phyloP scores from a whole-genome alignment of 1,140 invertebrate genomes.

The Oryzaephilus surinamensis region DNA sequence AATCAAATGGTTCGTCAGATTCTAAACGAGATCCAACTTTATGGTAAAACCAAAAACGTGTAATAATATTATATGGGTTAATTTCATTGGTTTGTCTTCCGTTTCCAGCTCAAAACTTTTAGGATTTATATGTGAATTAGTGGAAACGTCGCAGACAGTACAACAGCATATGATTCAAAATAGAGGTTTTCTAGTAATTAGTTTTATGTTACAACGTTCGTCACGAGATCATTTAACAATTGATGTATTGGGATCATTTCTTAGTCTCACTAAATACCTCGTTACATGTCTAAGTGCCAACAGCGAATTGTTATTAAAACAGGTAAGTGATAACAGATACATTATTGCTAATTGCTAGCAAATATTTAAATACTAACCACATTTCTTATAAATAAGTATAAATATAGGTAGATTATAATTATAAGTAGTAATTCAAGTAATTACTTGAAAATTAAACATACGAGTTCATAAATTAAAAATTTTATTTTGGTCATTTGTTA shows the following conservation, averaged over 20 bases:
- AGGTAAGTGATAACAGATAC: too few species aligned
- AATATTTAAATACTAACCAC: too few species aligned
- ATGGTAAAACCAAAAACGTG: conserved; percentile 51
- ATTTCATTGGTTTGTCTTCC: conserved; percentile 15
- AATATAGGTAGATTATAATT: too few species aligned
- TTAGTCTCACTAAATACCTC: conserved; percentile 92
- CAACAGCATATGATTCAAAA: conserved; percentile 99
- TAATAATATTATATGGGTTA: neutral
- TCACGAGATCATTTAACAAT: conserved; percentile 88
- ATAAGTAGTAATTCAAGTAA: too few species aligned
- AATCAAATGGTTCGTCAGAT: conserved; percentile 58
- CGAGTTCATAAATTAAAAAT: too few species aligned
- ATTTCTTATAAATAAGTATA: too few species aligned
- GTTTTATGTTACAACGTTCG: conserved; percentile 89
- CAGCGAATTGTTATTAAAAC: conserved; percentile 89
- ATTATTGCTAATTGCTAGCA: too few species aligned
- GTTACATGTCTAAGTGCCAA: conserved; percentile 88
- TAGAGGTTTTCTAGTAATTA: conserved; percentile 94
- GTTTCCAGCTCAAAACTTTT: conserved; percentile 84
- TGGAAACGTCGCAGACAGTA: conserved; percentile 92
- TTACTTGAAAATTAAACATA: too few species aligned
- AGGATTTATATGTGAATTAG: conserved; percentile 93
- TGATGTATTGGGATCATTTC: conserved; percentile 85
- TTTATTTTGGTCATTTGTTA: too few species aligned
- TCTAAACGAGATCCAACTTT: conserved; percentile 74